Percentiles rank a stretch among this genome's conserved stretches.
Conservation (phyloP, 2,888 invertebrate species). For the Archaeoteleia sp. region DNA sequence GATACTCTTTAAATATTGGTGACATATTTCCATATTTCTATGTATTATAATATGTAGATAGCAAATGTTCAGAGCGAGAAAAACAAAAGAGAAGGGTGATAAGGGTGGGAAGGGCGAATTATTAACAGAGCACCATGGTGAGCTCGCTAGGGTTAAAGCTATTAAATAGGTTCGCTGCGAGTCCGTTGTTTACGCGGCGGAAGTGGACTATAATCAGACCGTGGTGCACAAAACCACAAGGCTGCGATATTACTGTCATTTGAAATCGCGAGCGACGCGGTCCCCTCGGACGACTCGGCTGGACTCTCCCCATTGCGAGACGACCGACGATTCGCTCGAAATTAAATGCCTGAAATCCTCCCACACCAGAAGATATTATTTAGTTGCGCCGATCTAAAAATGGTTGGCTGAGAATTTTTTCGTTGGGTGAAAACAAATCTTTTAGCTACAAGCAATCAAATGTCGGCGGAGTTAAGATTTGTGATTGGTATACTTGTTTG, state of each 20-base stretch:
- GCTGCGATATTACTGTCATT: constrained; percentile 72
- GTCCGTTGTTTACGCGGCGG: constrained; percentile 71
- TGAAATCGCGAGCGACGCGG: constrained; percentile 57
- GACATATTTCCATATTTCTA: too few species aligned
- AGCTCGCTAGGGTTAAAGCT: constrained; percentile 58
- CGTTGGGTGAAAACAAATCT: too few species aligned
- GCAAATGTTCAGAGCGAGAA: constrained; percentile 1
- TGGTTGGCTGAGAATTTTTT: too few species aligned
- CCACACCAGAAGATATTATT: too few species aligned
- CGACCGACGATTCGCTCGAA: constrained; percentile 55
- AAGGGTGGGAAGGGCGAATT: constrained; percentile 17
- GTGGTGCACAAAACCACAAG: constrained; percentile 70
- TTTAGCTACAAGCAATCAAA: too few species aligned
- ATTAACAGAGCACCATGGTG: constrained; percentile 26
- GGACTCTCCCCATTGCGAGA: constrained; percentile 61
- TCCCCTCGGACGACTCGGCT: constrained; percentile 38
- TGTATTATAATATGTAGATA: too few species aligned
- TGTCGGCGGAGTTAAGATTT: too few species aligned
- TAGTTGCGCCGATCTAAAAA: too few species aligned
- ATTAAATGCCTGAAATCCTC: constrained; percentile 60
- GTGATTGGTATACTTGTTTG: too few species aligned
- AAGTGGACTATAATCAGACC: constrained; percentile 71
- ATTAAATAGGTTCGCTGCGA: constrained; percentile 64
- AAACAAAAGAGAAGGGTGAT: constrained; percentile 2
- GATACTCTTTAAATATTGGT: too few species aligned